Evolutionary conservation across 2,888 invertebrate species (phyloP).

Genomic region (Chesias legatella): DNA sequence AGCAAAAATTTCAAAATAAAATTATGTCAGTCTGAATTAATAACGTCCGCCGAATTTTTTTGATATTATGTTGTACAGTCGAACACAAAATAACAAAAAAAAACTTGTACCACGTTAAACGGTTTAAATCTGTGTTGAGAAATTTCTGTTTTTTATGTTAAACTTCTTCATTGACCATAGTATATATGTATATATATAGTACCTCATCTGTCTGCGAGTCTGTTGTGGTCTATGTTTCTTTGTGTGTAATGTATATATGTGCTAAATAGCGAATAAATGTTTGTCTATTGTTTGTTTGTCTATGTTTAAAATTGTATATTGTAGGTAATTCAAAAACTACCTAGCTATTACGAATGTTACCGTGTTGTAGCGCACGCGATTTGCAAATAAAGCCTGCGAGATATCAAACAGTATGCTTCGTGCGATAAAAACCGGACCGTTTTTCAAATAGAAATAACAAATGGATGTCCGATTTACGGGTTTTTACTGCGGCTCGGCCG

Average conservation of each 20-base stretch:
- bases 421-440: slow-evolving; percentile 66
- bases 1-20: too few relatives aligned
- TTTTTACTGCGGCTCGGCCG: slow-evolving; percentile 38
- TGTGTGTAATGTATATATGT: slow-evolving; percentile 1
- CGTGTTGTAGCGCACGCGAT: slow-evolving; percentile 65
- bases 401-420: slow-evolving; percentile 66
- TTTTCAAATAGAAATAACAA: slow-evolving; percentile 60
- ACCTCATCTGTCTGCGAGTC: too few relatives aligned
- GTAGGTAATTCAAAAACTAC: slow-evolving; percentile 64
- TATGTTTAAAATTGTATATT: slow-evolving; percentile 38
- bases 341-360: slow-evolving; percentile 47
- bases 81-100: too few relatives aligned
- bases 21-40: too few relatives aligned
- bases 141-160: too few relatives aligned
- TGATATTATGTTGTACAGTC: too few relatives aligned
- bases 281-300: background rate
- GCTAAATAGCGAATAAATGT: slow-evolving; percentile 1
- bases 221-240: too few relatives aligned
- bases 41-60: too few relatives aligned
- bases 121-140: too few relatives aligned
- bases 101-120: too few relatives aligned
- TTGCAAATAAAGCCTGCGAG: slow-evolving; percentile 74
- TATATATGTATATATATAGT: too few relatives aligned
- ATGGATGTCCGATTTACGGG: slow-evolving; percentile 43
- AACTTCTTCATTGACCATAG: too few relatives aligned